These are phyloP conservation scores for Campylomormyrus numenius DNA, from an alignment of 2,113 vertebrate genomes.

Conservation along the genomic window DNA sequence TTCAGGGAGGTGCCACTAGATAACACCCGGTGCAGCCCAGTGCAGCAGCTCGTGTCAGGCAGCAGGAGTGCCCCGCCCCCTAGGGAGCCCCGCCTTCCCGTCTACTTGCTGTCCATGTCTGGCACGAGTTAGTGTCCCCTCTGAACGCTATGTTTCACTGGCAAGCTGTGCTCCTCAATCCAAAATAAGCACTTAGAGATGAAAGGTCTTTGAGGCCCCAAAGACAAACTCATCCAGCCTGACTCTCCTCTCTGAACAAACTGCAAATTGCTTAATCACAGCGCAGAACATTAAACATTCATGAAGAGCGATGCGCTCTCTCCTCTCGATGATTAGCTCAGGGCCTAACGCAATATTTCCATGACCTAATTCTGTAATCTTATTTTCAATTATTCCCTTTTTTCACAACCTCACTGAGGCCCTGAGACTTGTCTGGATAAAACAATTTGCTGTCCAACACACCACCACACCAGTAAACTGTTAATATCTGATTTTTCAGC, in stretches of 20 bases:
- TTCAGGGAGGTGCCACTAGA: background rate
- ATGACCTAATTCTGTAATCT: constrained; percentile 21
- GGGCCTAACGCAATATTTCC: constrained; percentile 11
- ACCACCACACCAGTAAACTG: background rate
- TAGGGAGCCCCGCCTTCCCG: background rate
- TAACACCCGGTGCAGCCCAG: background rate
- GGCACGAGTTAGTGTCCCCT: background rate
- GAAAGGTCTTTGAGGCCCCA: background rate
- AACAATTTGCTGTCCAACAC: background rate
- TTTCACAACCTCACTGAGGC: background rate
- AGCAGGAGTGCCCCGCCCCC: background rate
- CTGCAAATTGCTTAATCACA: constrained; percentile 11
- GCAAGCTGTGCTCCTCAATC: background rate
- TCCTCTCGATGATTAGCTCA: background rate
- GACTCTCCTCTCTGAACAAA: background rate
- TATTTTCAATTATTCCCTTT: constrained; percentile 18
- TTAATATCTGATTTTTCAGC: background rate
- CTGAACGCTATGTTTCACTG: background rate
- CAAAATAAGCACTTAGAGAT: constrained; percentile 3
- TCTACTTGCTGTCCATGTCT: background rate
- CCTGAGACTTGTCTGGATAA: background rate
- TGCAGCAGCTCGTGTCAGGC: background rate
- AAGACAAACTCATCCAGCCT: background rate
- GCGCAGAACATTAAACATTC: constrained; percentile 8
- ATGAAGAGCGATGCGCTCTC: background rate